Conservation (phyloP, 2,113 vertebrate genomes). For the Dipodomys merriami region DNA sequence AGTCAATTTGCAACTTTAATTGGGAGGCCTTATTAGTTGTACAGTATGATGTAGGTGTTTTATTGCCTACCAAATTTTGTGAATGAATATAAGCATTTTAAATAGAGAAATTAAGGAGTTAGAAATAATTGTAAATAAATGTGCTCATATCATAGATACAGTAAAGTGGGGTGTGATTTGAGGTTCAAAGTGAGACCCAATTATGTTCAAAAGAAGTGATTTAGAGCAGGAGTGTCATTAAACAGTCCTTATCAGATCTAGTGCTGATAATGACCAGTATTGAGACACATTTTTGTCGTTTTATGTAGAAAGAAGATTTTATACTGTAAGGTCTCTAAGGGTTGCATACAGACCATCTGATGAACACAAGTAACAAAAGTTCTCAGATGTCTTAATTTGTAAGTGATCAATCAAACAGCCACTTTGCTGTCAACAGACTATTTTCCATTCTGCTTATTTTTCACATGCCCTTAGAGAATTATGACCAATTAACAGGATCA, state of each 20-base stretch:
- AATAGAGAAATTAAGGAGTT: background rate
- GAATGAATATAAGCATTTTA: background rate
- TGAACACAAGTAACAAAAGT: background rate
- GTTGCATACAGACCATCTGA: background rate
- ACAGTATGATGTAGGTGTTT: background rate
- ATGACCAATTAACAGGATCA: background rate
- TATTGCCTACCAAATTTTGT: background rate
- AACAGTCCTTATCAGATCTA: background rate
- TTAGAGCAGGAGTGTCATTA: background rate
- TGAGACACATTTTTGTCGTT: background rate
- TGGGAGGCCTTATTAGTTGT: background rate
- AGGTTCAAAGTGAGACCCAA: background rate
- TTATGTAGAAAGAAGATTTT: background rate
- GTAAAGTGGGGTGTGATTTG: background rate
- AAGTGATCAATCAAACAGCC: background rate
- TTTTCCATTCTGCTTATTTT: background rate
- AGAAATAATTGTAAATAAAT: background rate
- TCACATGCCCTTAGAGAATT: background rate
- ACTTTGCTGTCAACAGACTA: background rate
- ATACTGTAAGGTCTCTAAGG: background rate
- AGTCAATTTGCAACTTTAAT: background rate
- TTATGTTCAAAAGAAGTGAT: background rate
- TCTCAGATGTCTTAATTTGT: background rate
- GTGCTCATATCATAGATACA: background rate
- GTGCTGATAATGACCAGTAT: background rate